phyloP scores from a whole-genome alignment of 2,797 vertebrate genomes.

The Sphenopsis melanotis region DNA sequence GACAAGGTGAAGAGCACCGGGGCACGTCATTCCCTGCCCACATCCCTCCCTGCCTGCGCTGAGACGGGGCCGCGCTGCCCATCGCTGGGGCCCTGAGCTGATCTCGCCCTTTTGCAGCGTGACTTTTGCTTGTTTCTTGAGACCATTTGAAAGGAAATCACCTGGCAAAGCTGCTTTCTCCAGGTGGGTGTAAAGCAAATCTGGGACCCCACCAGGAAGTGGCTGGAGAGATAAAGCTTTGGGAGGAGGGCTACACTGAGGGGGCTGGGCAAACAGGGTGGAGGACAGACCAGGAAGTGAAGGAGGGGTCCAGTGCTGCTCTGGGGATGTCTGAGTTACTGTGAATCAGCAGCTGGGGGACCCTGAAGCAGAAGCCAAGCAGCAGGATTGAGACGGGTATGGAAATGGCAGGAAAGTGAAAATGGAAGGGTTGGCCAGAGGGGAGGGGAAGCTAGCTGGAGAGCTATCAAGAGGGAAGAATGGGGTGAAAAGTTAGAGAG shows the following conservation, averaged over 20 bases:
- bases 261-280: neutral
- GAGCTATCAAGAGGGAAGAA: neutral
- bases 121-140: neutral
- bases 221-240: neutral
- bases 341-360: neutral
- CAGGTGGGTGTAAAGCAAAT: neutral
- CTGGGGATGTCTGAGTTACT: neutral
- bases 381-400: neutral
- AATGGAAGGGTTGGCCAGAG: neutral
- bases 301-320: neutral
- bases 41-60: neutral
- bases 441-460: neutral
- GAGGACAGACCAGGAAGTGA: neutral
- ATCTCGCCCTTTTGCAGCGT: fast-evolving
- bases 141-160: neutral
- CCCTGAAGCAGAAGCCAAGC: neutral
- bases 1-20: neutral
- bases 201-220: neutral
- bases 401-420: neutral
- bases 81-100: fast-evolving
- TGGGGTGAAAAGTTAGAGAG: neutral
- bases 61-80: fast-evolving
- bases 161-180: neutral
- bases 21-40: neutral
- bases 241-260: neutral